These are phyloP conservation scores for Ptycholaimellus sp. DNA, from an alignment of 2,888 invertebrate species.

Conservation along the genomic window DNA sequence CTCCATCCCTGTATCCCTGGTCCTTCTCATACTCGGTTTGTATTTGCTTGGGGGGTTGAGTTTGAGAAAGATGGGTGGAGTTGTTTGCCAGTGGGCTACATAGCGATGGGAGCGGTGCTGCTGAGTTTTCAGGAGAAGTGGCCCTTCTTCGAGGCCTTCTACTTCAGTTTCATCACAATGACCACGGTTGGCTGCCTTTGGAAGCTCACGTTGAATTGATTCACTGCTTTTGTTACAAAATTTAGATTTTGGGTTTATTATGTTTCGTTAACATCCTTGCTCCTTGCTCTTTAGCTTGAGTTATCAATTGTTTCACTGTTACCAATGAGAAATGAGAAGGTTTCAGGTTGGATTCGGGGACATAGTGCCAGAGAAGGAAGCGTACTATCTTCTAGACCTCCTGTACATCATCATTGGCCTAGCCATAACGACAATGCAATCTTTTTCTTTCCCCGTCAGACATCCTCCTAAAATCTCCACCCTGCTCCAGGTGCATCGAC, in stretches of 20 bases:
- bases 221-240: no score
- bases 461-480: not conserved
- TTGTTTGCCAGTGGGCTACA: slow-evolving; percentile 60
- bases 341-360: slow-evolving; percentile 23
- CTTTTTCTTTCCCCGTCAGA: not conserved
- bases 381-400: slow-evolving; percentile 21
- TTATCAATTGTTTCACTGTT: no score
- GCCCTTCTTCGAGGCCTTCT: slow-evolving; percentile 70
- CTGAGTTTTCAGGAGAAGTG: slow-evolving; percentile 77
- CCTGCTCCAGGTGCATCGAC: slow-evolving; percentile 25
- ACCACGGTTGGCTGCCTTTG: slow-evolving; percentile 31
- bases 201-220: no score
- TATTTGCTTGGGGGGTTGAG: no score
- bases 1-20: slow-evolving; percentile 62
- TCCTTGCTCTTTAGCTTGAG: no score
- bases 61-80: no score
- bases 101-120: slow-evolving; percentile 64
- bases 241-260: no score
- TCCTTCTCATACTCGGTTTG: slow-evolving; percentile 66
- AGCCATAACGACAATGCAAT: slow-evolving; percentile 16
- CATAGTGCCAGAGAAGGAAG: slow-evolving; percentile 20
- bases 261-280: no score
- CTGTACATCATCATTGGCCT: slow-evolving; percentile 24
- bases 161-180: slow-evolving; percentile 80
- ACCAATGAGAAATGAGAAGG: no score